Conservation (phyloP, 2,888 invertebrate genomes). For the Melanchra persicariae region DNA sequence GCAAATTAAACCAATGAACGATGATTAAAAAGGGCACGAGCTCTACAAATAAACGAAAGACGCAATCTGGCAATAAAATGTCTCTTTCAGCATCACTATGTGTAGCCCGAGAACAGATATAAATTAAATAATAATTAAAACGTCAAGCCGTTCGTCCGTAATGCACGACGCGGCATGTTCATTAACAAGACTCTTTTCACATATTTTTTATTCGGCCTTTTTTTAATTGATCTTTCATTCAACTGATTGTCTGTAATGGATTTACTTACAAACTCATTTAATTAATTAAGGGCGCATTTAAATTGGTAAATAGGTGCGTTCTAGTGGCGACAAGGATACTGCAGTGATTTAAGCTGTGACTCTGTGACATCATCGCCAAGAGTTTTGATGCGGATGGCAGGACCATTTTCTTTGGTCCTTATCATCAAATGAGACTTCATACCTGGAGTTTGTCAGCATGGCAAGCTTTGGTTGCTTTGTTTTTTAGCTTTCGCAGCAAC, state of each 20-base stretch:
- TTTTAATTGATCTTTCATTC: slow-evolving; percentile 66
- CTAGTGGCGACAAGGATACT: slow-evolving; percentile 21
- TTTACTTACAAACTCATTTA: slow-evolving; percentile 58
- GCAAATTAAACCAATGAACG: slow-evolving; percentile 44
- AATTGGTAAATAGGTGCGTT: slow-evolving; percentile 53
- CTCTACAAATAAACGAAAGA: slow-evolving; percentile 37
- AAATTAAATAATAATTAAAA: slow-evolving; percentile 77
- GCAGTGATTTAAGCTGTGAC: slow-evolving; percentile 16
- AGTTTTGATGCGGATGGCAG: slow-evolving; percentile 9
- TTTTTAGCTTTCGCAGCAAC: neutral
- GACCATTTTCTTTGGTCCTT: slow-evolving; percentile 4
- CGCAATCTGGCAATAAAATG: slow-evolving; percentile 53
- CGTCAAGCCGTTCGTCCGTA: slow-evolving; percentile 64
- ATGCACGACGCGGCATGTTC: slow-evolving; percentile 62
- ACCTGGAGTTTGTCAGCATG: no score
- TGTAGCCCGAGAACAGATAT: slow-evolving; percentile 51
- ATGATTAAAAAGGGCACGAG: slow-evolving; percentile 35
- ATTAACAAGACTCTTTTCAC: slow-evolving; percentile 67
- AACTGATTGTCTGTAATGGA: slow-evolving; percentile 61
- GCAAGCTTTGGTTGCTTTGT: neutral
- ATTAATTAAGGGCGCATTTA: slow-evolving; percentile 57
- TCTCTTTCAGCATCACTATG: slow-evolving; percentile 57
- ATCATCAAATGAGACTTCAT: neutral
- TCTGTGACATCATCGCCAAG: slow-evolving; percentile 22
- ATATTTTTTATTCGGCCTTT: slow-evolving; percentile 46